These are phyloP conservation scores for Urophycis tenuis DNA, from an alignment of 2,797 vertebrate genomes.

Conservation along the genomic window DNA sequence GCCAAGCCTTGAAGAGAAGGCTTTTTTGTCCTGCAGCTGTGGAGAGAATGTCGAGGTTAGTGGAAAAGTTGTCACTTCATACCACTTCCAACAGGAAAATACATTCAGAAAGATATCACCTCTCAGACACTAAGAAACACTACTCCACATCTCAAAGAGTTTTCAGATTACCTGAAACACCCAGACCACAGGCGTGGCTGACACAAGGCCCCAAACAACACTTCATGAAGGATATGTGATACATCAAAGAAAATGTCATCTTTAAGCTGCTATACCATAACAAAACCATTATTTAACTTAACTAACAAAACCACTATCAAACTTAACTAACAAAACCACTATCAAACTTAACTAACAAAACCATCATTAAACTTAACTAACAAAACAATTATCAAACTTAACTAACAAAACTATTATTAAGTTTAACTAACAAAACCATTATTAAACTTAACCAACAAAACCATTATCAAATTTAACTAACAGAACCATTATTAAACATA, in stretches of 20 bases:
- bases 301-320: not conserved
- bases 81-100: too few relatives aligned
- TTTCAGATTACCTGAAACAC: too few relatives aligned
- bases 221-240: too few relatives aligned
- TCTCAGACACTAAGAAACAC: too few relatives aligned
- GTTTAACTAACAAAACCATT: not conserved
- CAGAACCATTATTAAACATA: not conserved
- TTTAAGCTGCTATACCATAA: not conserved
- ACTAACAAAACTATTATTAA: too few relatives aligned
- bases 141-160: too few relatives aligned
- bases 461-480: not conserved
- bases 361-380: not conserved
- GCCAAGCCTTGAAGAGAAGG: not conserved
- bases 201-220: too few relatives aligned
- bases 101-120: too few relatives aligned
- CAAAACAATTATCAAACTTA: not conserved
- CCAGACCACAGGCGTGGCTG: too few relatives aligned
- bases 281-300: not conserved
- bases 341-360: not conserved
- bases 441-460: not conserved
- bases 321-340: too few relatives aligned
- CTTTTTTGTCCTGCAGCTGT: constrained; percentile 25
- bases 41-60: constrained; percentile 14
- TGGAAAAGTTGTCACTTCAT: not conserved
- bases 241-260: too few relatives aligned